A percentile compares a stretch with the other conserved stretches of the same genome.
These are phyloP conservation scores for Scelioninae gen. 2 DNA, from an alignment of 2,888 invertebrate species.

Conservation along the genomic window DNA sequence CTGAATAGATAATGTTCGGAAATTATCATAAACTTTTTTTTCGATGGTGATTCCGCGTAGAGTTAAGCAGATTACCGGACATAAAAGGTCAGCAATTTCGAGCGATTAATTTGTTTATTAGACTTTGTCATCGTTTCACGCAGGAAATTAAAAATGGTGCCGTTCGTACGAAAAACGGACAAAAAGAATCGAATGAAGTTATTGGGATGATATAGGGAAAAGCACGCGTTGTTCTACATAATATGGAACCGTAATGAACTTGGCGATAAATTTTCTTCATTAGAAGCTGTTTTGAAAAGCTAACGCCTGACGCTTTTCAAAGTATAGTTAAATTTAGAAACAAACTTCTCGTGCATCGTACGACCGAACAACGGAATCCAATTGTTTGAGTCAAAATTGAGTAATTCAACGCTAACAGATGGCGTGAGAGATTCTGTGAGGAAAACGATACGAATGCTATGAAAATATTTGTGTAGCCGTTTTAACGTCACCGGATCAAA, in stretches of 20 bases:
- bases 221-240: conserved; percentile 34
- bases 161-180: conserved; percentile 12
- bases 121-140: conserved; percentile 40
- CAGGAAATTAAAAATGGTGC: conserved; percentile 35
- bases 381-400: conserved; percentile 34
- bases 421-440: conserved; percentile 3
- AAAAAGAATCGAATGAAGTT: conserved; percentile 39
- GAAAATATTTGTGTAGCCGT: conserved; percentile 21
- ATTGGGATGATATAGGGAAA: conserved; percentile 48
- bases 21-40: conserved; percentile 49
- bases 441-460: conserved; percentile 13
- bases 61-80: conserved; percentile 28
- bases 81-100: conserved; percentile 32
- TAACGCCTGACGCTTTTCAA: conserved; percentile 36
- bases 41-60: conserved; percentile 34
- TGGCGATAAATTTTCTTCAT: conserved; percentile 43
- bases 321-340: conserved; percentile 45
- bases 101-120: conserved; percentile 49
- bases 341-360: conserved; percentile 48
- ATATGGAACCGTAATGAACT: conserved; percentile 44
- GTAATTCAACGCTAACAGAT: conserved; percentile 30
- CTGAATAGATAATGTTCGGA: conserved; percentile 46
- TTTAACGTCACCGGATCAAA: background rate
- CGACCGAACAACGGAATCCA: conserved; percentile 21
- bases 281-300: conserved; percentile 50